Percentiles rank a stretch among this genome's conserved stretches.
phyloP scores from a whole-genome alignment of 2,113 vertebrate species.

The Cariama cristata region DNA sequence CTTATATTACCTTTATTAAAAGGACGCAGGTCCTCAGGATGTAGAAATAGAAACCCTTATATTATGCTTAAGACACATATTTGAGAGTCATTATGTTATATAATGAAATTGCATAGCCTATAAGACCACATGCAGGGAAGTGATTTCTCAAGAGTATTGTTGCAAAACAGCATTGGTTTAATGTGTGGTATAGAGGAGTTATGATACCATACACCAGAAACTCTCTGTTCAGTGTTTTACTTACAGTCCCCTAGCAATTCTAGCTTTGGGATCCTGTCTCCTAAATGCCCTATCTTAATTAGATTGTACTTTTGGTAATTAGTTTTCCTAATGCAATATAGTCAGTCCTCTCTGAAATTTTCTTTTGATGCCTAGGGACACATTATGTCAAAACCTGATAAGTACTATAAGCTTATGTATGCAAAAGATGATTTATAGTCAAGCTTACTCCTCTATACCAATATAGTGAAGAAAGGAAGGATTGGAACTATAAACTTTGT shows the following conservation, averaged over 20 bases:
- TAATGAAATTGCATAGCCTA: not conserved
- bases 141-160: not conserved
- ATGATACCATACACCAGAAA: not conserved
- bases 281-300: constrained; percentile 51
- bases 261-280: constrained; percentile 17
- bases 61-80: constrained; percentile 14
- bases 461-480: not conserved
- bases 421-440: not conserved
- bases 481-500: not conserved
- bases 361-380: not conserved
- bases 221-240: not conserved
- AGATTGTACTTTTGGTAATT: constrained; percentile 62
- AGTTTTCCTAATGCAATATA: constrained; percentile 47
- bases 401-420: not conserved
- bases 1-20: constrained; percentile 1
- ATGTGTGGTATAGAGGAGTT: not conserved
- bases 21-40: not conserved
- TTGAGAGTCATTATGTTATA: not conserved
- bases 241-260: not conserved
- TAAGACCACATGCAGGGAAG: not conserved
- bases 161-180: not conserved
- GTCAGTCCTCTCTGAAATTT: constrained; percentile 1
- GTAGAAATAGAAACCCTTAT: constrained; percentile 37
- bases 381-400: not conserved
- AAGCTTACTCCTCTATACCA: not conserved